These are phyloP conservation scores for Episyrphus balteatus DNA, from an alignment of 1,140 invertebrate species.

Conservation along the genomic window DNA sequence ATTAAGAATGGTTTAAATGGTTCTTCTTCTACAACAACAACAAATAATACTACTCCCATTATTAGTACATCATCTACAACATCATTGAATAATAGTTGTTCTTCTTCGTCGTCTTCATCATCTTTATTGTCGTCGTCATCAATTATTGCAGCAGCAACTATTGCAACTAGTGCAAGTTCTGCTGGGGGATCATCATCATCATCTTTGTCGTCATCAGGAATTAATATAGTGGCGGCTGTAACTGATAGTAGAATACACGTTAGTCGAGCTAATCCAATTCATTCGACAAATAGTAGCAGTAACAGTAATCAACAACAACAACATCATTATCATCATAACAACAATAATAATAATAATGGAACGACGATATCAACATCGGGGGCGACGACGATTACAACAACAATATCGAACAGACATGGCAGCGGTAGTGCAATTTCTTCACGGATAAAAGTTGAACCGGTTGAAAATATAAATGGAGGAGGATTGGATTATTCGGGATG, in stretches of 20 bases:
- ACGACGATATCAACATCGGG: no score
- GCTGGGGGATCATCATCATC: no score
- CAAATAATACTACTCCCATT: slow-evolving; percentile 7
- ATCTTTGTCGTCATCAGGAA: not conserved
- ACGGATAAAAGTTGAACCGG: no score
- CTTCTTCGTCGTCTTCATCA: no score
- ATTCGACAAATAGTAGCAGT: slow-evolving; percentile 23
- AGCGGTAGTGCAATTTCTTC: no score
- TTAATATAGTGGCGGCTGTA: not conserved
- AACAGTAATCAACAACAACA: no score
- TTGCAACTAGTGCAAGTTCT: not conserved
- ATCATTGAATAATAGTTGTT: not conserved
- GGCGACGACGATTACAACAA: no score
- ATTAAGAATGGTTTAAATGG: slow-evolving; percentile 33
- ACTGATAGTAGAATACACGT: not conserved
- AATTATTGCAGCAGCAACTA: slow-evolving; percentile 14
- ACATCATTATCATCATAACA: no score
- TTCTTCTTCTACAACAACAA: slow-evolving; percentile 14
- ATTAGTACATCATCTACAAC: slow-evolving; percentile 12
- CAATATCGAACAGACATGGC: no score
- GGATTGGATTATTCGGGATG: no score
- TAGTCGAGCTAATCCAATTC: not conserved
- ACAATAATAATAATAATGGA: no score
- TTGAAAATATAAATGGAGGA: no score
- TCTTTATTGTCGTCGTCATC: not conserved